Base-by-base conservation (phyloP, 1,140 invertebrate genomes). In the Eufriesea mexicana region DNA sequence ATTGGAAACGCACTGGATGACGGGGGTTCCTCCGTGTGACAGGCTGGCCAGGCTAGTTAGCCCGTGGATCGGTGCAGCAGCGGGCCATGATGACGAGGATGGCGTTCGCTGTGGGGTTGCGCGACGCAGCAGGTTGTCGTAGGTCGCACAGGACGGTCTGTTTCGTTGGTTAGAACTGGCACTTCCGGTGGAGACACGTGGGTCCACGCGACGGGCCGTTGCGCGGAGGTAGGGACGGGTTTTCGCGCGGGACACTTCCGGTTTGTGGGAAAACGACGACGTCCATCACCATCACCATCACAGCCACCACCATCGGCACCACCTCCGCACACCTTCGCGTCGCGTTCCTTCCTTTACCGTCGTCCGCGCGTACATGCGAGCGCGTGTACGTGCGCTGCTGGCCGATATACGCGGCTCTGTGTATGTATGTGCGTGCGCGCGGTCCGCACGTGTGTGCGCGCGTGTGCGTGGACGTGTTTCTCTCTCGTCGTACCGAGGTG, bases 401-500 rank as follows among this genome's bases (percentile, higher is more conserved):
- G 14, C 49, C 74, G 59, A 16, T 25, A 47, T 23, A 45, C 42
- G 77, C 54, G 51, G 28, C 23, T 5, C 2, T 61, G 9, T 20
- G 16, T 80, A 47, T 14, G 6, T 25, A n/a, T 54, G 45, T 59
- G 23, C 25, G 23, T 47, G 57, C 54, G 14, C 8, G 49, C 14
- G 35, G 62, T 64, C 66, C 45, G 80, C 68, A 71, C 67, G 64
- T 59, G 59, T 64, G 87, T 78, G 78, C 78, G 80, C 61, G 84
- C 47, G 86, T 75, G 51, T 59, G 51, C 68, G 68, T 61, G 75
- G 64, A 86, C 82, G 84, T 70, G 86, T 85, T 83, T 79, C 83
- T 76, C 74, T 79, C 78, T 78, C 87, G 86, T 88, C 86, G 83
- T 84, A 66, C 49, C 86, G 87, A 68, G 89, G 84, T 89, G 86